These are phyloP conservation scores for Scomber japonicus DNA, from an alignment of 2,113 vertebrate species.

Conservation along the genomic window DNA sequence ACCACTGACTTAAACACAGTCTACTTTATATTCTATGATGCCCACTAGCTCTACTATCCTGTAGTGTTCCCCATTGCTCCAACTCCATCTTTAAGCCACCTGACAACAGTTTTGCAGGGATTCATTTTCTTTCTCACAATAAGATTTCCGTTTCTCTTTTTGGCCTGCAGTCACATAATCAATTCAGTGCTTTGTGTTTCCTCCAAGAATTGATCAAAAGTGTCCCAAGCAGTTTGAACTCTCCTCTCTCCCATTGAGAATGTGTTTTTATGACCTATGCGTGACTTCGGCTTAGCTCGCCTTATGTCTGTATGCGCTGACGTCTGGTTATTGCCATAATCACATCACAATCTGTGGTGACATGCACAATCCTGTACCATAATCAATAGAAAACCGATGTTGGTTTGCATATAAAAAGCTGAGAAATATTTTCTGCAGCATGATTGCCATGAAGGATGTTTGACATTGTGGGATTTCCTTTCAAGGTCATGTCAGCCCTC, in stretches of 20 bases:
- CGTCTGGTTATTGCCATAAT: slow-evolving; percentile 13
- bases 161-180: slow-evolving; percentile 18
- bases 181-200: slow-evolving; percentile 21
- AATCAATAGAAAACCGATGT: not conserved
- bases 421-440: not conserved
- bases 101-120: not conserved
- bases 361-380: not conserved
- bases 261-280: not conserved
- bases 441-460: slow-evolving; percentile 25
- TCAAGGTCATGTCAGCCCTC: slow-evolving; percentile 37
- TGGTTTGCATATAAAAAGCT: slow-evolving; percentile 31
- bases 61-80: not conserved
- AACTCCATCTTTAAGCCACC: not conserved
- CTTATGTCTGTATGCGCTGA: not conserved
- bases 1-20: slow-evolving; percentile 10
- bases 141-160: not conserved
- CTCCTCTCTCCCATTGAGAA: not conserved
- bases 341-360: not conserved
- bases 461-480: slow-evolving; percentile 35
- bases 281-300: slow-evolving; percentile 16
- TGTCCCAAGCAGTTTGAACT: slow-evolving; percentile 26
- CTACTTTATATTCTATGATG: not conserved
- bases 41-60: not conserved
- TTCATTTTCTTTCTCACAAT: slow-evolving; percentile 15
- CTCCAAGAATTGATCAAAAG: slow-evolving; percentile 33